Conservation (phyloP, 2,797 vertebrate genomes). For the Spea hammondii region DNA sequence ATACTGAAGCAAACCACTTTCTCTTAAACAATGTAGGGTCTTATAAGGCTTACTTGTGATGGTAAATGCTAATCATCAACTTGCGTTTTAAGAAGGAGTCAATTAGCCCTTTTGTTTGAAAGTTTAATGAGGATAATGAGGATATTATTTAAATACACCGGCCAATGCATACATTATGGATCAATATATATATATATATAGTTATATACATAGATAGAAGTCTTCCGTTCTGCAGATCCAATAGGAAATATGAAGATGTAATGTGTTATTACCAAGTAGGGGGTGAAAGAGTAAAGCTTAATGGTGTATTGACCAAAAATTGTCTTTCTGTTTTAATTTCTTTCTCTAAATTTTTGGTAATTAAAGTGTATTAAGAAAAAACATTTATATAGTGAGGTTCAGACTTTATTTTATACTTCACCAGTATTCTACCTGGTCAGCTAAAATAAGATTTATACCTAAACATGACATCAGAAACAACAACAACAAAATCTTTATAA, state of each 20-base stretch:
- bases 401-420: too few species aligned
- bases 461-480: too few species aligned
- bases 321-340: too few species aligned
- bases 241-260: constrained; percentile 1
- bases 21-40: not conserved
- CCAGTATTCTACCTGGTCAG: too few species aligned
- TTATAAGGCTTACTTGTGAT: not conserved
- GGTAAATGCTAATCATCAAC: not conserved
- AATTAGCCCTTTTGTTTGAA: constrained; percentile 15
- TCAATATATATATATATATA: not conserved
- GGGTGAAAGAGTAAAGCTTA: not conserved
- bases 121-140: constrained; percentile 14
- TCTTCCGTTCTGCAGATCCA: not conserved
- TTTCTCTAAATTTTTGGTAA: too few species aligned
- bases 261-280: not conserved
- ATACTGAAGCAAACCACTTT: not conserved
- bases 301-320: not conserved
- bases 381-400: too few species aligned
- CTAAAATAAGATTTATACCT: too few species aligned
- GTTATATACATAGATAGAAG: not conserved
- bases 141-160: constrained; percentile 3
- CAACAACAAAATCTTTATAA: too few species aligned
- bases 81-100: constrained; percentile 2
- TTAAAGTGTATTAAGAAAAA: too few species aligned
- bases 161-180: not conserved